Percentiles rank a stretch among this genome's conserved stretches.
phyloP scores from a whole-genome alignment of 1,140 invertebrate genomes.

The Brachionus angularis region DNA sequence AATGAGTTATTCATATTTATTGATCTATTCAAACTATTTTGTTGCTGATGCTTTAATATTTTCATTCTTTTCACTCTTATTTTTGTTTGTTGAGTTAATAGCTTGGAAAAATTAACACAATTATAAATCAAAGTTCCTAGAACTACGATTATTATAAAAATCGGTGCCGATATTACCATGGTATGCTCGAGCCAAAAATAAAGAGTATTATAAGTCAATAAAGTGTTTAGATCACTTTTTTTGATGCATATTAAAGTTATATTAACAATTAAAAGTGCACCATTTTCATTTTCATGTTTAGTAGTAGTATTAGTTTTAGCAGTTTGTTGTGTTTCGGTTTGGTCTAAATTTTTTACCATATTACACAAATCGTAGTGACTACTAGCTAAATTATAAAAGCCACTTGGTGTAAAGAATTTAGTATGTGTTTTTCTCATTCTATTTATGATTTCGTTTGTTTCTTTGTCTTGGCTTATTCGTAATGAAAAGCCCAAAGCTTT shows the following conservation, averaged over 20 bases:
- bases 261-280: neutral
- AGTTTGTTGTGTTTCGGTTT: neutral
- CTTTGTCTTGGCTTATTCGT: slow-evolving; percentile 4
- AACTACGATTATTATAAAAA: slow-evolving; percentile 16
- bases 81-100: slow-evolving; percentile 6
- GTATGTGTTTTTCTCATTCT: slow-evolving; percentile 25
- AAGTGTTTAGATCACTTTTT: neutral
- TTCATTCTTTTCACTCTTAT: slow-evolving; percentile 22
- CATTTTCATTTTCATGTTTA: neutral
- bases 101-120: neutral
- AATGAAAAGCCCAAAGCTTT: slow-evolving; percentile 19
- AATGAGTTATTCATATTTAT: neutral
- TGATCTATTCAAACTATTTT: slow-evolving; percentile 15
- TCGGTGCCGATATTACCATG: slow-evolving; percentile 27
- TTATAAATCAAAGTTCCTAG: slow-evolving; percentile 15
- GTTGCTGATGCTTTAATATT: slow-evolving; percentile 15
- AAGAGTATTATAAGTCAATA: slow-evolving; percentile 19
- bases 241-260: slow-evolving; percentile 3
- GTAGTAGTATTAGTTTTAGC: neutral
- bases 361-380: slow-evolving; percentile 12
- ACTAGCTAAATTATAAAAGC: slow-evolving; percentile 12
- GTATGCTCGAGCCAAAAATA: slow-evolving; percentile 44
- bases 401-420: slow-evolving; percentile 17
- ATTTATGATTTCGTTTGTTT: slow-evolving; percentile 1
- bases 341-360: slow-evolving; percentile 13